These are phyloP conservation scores for Nebria brevicollis DNA, from an alignment of 2,888 invertebrate genomes.

Conservation along the genomic window DNA sequence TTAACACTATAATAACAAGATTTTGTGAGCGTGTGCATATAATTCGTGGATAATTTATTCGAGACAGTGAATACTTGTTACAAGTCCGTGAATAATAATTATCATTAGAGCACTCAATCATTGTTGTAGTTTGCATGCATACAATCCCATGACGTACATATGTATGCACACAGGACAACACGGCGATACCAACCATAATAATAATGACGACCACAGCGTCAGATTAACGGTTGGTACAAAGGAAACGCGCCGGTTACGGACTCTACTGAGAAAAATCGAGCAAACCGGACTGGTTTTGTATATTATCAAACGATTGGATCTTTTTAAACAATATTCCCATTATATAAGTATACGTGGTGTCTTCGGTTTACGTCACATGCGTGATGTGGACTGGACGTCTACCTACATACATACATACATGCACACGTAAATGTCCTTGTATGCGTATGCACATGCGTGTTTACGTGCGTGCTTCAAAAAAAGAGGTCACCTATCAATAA, in stretches of 20 bases:
- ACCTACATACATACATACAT: conserved; percentile 19
- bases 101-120: conserved; percentile 41
- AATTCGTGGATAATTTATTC: neutral
- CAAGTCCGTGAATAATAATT: neutral
- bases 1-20: neutral
- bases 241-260: conserved; percentile 2
- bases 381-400: neutral
- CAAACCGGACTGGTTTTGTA: conserved; percentile 27
- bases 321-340: conserved; percentile 40
- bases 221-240: conserved; percentile 10
- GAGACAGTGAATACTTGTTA: neutral
- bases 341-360: conserved; percentile 20
- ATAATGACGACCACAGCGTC: neutral
- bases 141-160: neutral
- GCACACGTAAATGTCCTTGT: conserved; percentile 4
- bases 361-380: conserved; percentile 25
- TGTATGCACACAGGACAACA: neutral
- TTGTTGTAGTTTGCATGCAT: conserved; percentile 3
- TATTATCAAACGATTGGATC: conserved; percentile 32
- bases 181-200: neutral
- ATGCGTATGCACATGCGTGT: neutral
- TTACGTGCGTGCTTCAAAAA: neutral
- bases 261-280: conserved; percentile 18
- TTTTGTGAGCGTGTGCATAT: neutral
- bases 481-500: too few species aligned